phyloP scores from a whole-genome alignment of 1,140 invertebrate species.

The Drosophila teissieri region DNA sequence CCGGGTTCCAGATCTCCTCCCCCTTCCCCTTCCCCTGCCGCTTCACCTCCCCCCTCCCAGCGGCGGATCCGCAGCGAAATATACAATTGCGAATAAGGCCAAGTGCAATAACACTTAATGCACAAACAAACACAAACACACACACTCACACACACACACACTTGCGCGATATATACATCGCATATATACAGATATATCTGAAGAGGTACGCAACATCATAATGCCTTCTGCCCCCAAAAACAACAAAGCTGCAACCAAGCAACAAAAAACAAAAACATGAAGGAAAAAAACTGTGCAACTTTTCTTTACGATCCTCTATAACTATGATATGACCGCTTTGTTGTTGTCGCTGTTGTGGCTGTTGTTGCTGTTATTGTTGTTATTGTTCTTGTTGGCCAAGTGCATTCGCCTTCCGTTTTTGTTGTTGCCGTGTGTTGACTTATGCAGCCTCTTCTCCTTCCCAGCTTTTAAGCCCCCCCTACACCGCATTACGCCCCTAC shows the following conservation, averaged over 20 bases:
- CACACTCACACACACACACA: not conserved
- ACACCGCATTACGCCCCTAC: slow-evolving; percentile 2
- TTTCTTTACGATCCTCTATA: slow-evolving; percentile 62
- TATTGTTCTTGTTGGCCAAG: slow-evolving; percentile 57
- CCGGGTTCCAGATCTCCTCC: slow-evolving; percentile 13
- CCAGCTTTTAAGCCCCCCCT: slow-evolving; percentile 9
- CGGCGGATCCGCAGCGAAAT: slow-evolving; percentile 14
- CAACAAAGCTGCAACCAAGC: not conserved
- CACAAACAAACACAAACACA: not conserved
- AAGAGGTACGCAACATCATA: slow-evolving; percentile 45
- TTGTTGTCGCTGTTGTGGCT: slow-evolving; percentile 34
- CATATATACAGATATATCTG: slow-evolving; percentile 11
- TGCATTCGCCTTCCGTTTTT: slow-evolving; percentile 69
- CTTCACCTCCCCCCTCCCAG: no score
- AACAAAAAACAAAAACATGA: slow-evolving; percentile 12
- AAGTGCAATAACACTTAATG: slow-evolving; percentile 61
- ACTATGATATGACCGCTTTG: slow-evolving; percentile 48
- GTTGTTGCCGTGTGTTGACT: slow-evolving; percentile 56
- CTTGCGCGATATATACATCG: not conserved
- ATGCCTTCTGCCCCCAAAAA: slow-evolving; percentile 38
- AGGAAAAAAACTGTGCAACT: slow-evolving; percentile 48
- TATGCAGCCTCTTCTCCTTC: slow-evolving; percentile 47
- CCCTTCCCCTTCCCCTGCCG: no score
- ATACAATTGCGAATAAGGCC: slow-evolving; percentile 50
- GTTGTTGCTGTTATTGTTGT: slow-evolving; percentile 1